Percentiles rank a stretch among this genome's conserved stretches.
phyloP scores from a whole-genome alignment of 2,113 vertebrate genomes.

The Ifrita kowaldi region DNA sequence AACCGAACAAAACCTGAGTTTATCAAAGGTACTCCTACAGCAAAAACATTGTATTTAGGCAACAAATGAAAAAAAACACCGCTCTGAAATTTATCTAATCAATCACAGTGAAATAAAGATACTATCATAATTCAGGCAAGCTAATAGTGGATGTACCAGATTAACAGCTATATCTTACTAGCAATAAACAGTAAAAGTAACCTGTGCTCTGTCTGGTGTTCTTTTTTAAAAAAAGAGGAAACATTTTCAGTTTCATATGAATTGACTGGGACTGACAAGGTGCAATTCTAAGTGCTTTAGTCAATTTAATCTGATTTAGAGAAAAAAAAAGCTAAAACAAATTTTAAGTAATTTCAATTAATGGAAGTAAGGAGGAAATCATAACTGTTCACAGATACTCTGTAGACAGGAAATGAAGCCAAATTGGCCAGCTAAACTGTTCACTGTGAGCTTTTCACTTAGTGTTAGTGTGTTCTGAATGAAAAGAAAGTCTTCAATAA shows the following conservation, averaged over 20 bases:
- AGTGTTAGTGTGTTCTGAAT: slow-evolving; percentile 63
- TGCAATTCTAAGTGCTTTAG: not conserved
- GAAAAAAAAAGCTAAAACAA: not conserved
- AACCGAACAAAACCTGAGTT: not conserved
- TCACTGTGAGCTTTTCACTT: slow-evolving; percentile 22
- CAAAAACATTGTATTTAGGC: not conserved
- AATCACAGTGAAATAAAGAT: not conserved
- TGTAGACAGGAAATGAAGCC: slow-evolving; percentile 38
- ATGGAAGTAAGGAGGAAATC: slow-evolving; percentile 40
- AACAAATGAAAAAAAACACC: not conserved
- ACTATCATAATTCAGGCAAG: not conserved
- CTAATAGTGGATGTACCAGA: not conserved
- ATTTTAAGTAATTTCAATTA: not conserved
- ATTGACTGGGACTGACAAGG: not conserved
- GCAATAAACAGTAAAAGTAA: not conserved
- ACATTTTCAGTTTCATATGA: not conserved
- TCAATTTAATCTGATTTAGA: slow-evolving; percentile 14
- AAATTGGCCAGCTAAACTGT: slow-evolving; percentile 32
- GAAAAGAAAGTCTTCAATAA: slow-evolving; percentile 11
- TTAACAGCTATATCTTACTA: not conserved
- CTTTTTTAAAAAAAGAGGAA: not conserved
- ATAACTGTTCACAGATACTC: slow-evolving; percentile 34
- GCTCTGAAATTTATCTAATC: not conserved
- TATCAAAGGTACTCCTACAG: not conserved
- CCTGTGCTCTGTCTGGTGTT: not conserved